Evolutionary conservation across 2,888 invertebrate species (phyloP), one percentile per base, ranked within the genome.

Genomic region (Acanthococcus lagerstroemiae): DNA sequence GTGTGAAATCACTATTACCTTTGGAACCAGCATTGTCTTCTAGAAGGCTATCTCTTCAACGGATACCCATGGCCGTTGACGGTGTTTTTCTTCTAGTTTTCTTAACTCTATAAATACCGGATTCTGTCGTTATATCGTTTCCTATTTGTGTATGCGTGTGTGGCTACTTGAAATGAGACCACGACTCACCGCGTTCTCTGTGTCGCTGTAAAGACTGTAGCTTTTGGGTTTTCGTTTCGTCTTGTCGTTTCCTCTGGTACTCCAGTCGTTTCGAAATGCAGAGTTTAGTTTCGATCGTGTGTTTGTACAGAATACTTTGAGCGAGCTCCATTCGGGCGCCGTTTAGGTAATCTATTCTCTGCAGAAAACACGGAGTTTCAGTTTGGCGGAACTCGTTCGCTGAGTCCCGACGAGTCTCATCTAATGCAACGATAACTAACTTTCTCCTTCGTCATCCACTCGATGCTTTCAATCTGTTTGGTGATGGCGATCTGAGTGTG

Each of bases 331-430:
- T 48, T 48, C 58, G 58, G 4, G 45, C 27, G 4, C 17, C 46
- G 19, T 58, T 58, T 24, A 58, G 15, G 58, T 48, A 58, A 26
- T 58, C 58, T 17, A 58, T 58, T 58, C 46, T 44, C 58, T 58
- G 25, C 24, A 45, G 46, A n/a, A 45, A 15, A 45, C 19, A 45
- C 19, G 15, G n/a, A n/a, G n/a, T n/a, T n/a, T n/a, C n/a, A n/a
- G n/a, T n/a, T n/a, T n/a, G n/a, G n/a, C n/a, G n/a, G n/a, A n/a
- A n/a, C n/a, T n/a, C n/a, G n/a, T n/a, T n/a, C n/a, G n/a, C n/a
- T n/a, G n/a, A n/a, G n/a, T n/a, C n/a, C n/a, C n/a, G n/a, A n/a
- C n/a, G n/a, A n/a, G n/a, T n/a, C n/a, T n/a, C n/a, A n/a, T n/a
- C n/a, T n/a, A n/a, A n/a, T n/a, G n/a, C n/a, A n/a, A n/a, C 19